Evolutionary conservation across 2,888 invertebrate species (phyloP).

Genomic region (Neoascia interrupta): DNA sequence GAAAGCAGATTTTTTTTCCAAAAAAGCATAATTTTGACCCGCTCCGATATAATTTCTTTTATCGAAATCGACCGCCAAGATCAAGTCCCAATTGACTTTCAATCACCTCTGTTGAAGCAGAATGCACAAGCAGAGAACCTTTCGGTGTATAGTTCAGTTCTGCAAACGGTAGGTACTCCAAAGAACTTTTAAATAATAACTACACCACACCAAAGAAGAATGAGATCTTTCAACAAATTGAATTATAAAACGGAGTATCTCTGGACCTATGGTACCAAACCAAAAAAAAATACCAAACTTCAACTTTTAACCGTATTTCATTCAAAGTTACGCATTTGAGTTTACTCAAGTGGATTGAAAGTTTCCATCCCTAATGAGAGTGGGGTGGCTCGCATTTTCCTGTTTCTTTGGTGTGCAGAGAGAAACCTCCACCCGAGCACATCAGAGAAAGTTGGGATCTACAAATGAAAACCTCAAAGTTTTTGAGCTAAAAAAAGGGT

Average conservation of each 20-base stretch:
- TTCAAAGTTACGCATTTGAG: constrained; percentile 62
- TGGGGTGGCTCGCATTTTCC: constrained; percentile 13
- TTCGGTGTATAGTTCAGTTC: background rate
- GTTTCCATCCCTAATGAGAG: constrained; percentile 45
- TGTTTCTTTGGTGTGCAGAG: background rate
- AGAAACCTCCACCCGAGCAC: constrained; percentile 17
- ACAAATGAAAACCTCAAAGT: constrained; percentile 50
- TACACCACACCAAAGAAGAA: constrained; percentile 36
- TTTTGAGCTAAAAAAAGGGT: constrained; percentile 25
- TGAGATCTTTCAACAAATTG: constrained; percentile 56
- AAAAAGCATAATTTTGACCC: too few species aligned
- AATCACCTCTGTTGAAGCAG: background rate
- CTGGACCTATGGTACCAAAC: constrained; percentile 22
- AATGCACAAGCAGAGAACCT: background rate
- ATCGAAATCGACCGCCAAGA: background rate
- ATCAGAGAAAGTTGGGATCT: constrained; percentile 36
- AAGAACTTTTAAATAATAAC: constrained; percentile 30
- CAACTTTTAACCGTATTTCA: constrained; percentile 11
- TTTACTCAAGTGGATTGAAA: constrained; percentile 59
- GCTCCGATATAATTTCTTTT: background rate
- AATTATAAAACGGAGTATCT: constrained; percentile 59
- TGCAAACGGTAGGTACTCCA: too few species aligned
- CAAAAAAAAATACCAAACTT: background rate
- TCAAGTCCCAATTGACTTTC: constrained; percentile 11
- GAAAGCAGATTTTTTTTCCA: too few species aligned